A percentile compares a stretch with the other conserved stretches of the same genome.
phyloP scores from a whole-genome alignment of 2,888 invertebrate genomes.

The Polyommatus icarus region DNA sequence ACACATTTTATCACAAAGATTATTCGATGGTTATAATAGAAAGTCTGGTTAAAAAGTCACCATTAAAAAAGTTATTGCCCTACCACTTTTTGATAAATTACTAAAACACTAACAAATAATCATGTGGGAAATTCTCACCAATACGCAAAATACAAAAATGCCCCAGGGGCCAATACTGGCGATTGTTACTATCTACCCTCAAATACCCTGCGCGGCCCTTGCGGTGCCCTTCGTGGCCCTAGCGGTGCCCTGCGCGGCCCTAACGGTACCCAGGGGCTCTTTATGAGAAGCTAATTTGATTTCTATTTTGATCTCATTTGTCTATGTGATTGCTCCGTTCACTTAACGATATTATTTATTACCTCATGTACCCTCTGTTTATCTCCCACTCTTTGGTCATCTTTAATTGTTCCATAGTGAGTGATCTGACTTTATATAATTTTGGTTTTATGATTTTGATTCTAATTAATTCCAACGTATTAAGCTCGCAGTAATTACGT shows the following conservation, averaged over 20 bases:
- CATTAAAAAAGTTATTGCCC: background rate
- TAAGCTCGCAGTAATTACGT: background rate
- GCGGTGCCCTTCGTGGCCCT: background rate
- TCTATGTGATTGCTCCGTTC: conserved; percentile 57
- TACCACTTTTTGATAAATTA: background rate
- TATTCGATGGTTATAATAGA: no score
- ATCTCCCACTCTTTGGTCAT: background rate
- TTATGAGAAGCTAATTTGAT: conserved; percentile 54
- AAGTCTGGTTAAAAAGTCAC: no score
- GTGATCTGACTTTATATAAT: no score
- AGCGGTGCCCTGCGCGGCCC: conserved; percentile 32
- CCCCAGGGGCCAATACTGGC: conserved; percentile 33
- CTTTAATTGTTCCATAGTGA: background rate
- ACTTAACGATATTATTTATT: conserved; percentile 39
- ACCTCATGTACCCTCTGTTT: background rate
- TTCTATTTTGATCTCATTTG: conserved; percentile 72
- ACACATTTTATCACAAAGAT: no score
- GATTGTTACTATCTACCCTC: conserved; percentile 32
- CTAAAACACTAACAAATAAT: background rate
- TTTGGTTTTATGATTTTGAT: no score
- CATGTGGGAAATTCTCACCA: background rate
- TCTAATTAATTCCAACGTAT: background rate
- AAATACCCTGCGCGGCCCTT: conserved; percentile 27
- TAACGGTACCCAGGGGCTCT: conserved; percentile 52
- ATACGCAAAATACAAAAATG: conserved; percentile 23